Base-by-base conservation (phyloP, 1,140 invertebrate species). In the Drosophila bocqueti region DNA sequence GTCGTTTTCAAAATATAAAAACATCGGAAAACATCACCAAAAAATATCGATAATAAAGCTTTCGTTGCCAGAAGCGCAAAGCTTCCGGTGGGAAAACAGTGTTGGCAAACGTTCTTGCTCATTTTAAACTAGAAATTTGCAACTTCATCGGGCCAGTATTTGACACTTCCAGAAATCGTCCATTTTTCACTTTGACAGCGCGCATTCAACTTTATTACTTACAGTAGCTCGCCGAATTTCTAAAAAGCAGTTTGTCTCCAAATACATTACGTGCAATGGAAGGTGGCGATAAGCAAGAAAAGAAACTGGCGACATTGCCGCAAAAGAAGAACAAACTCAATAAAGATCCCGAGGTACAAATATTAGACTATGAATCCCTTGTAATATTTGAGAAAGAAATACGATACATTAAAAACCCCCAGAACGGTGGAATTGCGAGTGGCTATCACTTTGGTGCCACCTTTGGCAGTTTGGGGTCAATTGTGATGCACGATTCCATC, bases 401-500 rank as follows among this genome's bases (percentile, higher is more conserved):
- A 45, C 81, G 85, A 9, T 90, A 82, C 36, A 67, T 71, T 2
- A 63, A 60, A 26, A 87, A 76, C 31, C 63, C 73, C 58, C 83
- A 87, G 40, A 87, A 87, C 63, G 83, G 83, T 40, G 82, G 68
- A 11, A 36, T 40, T 7, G 45, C 52, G 13, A 71, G 52, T 9
- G 61, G 61, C 26, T 24, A 24, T 24, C 15, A 29, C 26, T 29
- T 29, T 29, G 26, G 26, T 24, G 24, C 2, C 24, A 24, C 24
- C 24, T 24, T 24, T 24, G 24, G 24, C 3, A 3, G 2, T 24
- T 24, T 3, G 24, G 24, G 24, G 2, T 24, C 24, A 24, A 3
- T 24, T 24, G 24, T 24, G 24, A 24, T 24, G 24, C 24, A 24
- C 24, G 24, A 24, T 24, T 24, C 24, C 2, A 62, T 63, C 43